Evolutionary conservation across 2,888 invertebrate species (phyloP).

Genomic region (Cryptus viduatorius): DNA sequence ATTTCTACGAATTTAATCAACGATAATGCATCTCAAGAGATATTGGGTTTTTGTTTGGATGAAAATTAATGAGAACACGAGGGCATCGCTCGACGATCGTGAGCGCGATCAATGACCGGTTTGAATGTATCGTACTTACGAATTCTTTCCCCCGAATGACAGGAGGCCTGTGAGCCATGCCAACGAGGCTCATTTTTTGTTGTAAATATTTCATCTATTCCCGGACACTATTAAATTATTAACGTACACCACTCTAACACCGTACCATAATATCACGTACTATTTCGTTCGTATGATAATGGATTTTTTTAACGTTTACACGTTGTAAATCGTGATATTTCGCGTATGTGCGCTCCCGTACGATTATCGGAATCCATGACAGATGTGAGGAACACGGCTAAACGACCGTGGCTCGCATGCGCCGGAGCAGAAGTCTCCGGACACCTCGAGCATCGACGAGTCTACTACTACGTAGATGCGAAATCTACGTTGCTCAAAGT

Average conservation of each 20-base stretch:
- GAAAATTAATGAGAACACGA: slow-evolving; percentile 10
- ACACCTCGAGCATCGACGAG: slow-evolving; percentile 54
- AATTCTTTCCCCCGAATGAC: slow-evolving; percentile 76
- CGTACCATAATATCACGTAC: slow-evolving; percentile 24
- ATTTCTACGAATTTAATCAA: background rate
- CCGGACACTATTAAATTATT: slow-evolving; percentile 6
- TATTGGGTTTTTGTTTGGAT: background rate
- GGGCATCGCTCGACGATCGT: slow-evolving; percentile 45
- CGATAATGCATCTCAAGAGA: background rate
- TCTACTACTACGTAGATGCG: slow-evolving; percentile 55
- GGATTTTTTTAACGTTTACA: slow-evolving; percentile 69
- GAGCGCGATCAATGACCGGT: slow-evolving; percentile 63
- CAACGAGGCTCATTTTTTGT: slow-evolving; percentile 74
- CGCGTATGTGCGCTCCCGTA: slow-evolving; percentile 80
- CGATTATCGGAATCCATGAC: slow-evolving; percentile 83
- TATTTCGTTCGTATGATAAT: slow-evolving; percentile 24
- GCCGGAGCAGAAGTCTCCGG: slow-evolving; percentile 76
- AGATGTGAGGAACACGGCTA: slow-evolving; percentile 75
- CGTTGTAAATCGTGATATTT: slow-evolving; percentile 76
- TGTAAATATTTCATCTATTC: slow-evolving; percentile 30
- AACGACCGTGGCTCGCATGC: slow-evolving; percentile 77
- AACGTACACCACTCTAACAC: slow-evolving; percentile 61
- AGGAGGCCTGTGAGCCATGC: slow-evolving; percentile 76
- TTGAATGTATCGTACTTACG: slow-evolving; percentile 75
- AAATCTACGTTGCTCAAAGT: slow-evolving; percentile 25